Evolutionary conservation across 1,140 invertebrate genomes (phyloP).

Genomic region (Cyclina sinensis): DNA sequence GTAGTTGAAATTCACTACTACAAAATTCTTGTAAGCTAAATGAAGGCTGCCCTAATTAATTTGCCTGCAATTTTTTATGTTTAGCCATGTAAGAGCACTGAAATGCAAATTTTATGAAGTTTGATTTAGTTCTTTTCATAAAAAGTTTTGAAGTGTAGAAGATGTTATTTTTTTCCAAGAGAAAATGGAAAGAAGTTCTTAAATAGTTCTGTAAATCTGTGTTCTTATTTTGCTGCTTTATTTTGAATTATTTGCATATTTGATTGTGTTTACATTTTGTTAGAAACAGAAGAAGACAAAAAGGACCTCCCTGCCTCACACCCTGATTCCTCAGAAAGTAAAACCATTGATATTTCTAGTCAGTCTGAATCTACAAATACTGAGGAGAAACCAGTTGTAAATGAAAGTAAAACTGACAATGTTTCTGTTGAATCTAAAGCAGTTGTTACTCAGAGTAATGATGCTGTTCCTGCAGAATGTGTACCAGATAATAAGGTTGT

Average conservation of each 20-base stretch:
- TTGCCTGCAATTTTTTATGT: too few relatives aligned
- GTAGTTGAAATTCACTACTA: too few relatives aligned
- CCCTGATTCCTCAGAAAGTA: slow-evolving; percentile 43
- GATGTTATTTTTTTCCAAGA: too few relatives aligned
- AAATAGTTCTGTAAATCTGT: background rate
- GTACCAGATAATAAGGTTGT: background rate
- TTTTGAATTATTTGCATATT: slow-evolving; percentile 40
- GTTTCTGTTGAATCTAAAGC: background rate
- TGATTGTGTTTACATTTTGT: slow-evolving; percentile 21
- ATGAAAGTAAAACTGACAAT: background rate
- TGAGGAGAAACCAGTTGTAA: background rate
- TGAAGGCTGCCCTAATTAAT: too few relatives aligned
- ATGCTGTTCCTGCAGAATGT: background rate
- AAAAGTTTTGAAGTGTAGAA: too few relatives aligned
- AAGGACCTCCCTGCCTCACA: slow-evolving; percentile 27
- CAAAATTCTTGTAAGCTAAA: too few relatives aligned
- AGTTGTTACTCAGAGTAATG: background rate
- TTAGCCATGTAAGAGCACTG: too few relatives aligned
- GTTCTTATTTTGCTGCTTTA: slow-evolving; percentile 6
- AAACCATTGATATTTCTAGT: slow-evolving; percentile 15
- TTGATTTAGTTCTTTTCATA: too few relatives aligned
- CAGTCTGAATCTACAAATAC: slow-evolving; percentile 22
- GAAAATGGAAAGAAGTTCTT: background rate
- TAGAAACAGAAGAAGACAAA: slow-evolving; percentile 56
- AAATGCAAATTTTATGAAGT: too few relatives aligned